phyloP scores from a whole-genome alignment of 1,140 invertebrate species.

The Micrasema minimum region DNA sequence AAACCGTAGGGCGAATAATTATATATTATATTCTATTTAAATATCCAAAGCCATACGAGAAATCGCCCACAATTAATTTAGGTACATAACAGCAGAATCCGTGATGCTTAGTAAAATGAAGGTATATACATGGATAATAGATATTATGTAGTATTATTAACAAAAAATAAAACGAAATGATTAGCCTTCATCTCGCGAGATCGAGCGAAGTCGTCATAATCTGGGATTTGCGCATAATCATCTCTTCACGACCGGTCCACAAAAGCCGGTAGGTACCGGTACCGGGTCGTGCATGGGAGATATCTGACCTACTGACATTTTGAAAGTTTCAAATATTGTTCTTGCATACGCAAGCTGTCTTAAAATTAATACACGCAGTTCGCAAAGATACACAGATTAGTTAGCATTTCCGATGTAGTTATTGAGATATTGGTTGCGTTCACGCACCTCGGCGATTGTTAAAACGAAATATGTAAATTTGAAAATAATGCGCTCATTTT shows the following conservation, averaged over 20 bases:
- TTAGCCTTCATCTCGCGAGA: slow-evolving; percentile 7
- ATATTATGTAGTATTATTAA: too few relatives aligned
- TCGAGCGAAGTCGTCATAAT: too few relatives aligned
- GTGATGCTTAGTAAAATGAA: too few relatives aligned
- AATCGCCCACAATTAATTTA: too few relatives aligned
- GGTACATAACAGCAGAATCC: too few relatives aligned
- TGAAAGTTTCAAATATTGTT: slow-evolving; percentile 47
- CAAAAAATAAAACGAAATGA: not conserved
- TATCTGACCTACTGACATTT: slow-evolving; percentile 53
- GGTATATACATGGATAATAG: too few relatives aligned
- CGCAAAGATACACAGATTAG: not conserved
- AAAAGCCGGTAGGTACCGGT: slow-evolving; percentile 1
- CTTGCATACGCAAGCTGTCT: slow-evolving; percentile 1
- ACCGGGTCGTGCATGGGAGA: slow-evolving; percentile 27
- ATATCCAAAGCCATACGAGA: too few relatives aligned
- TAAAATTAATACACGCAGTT: slow-evolving; percentile 32
- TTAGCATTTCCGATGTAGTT: slow-evolving; percentile 1
- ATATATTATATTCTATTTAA: too few relatives aligned
- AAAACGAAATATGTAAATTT: slow-evolving; percentile 31
- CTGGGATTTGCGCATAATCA: not conserved
- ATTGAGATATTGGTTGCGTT: not conserved
- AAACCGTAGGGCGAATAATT: too few relatives aligned
- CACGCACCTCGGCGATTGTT: not conserved
- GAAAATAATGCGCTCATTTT: slow-evolving; percentile 41
- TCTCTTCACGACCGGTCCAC: slow-evolving; percentile 16